A percentile compares a stretch with the other conserved stretches of the same genome.
Conservation (phyloP, 2,113 vertebrate genomes). For the Melospiza georgiana region DNA sequence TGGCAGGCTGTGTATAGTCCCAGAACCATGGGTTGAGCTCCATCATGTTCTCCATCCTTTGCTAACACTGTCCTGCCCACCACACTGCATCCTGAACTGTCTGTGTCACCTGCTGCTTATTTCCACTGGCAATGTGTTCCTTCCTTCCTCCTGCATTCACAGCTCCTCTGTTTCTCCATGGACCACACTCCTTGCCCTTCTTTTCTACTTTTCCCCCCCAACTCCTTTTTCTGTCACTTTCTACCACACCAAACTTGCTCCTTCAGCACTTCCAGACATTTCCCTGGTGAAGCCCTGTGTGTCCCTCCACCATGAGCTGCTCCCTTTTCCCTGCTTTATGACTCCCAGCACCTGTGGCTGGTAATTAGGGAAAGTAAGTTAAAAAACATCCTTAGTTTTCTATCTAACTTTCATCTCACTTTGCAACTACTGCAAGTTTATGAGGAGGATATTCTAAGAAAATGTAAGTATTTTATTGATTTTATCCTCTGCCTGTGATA, state of each 20-base stretch:
- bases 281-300: neutral
- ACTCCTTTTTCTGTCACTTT: neutral
- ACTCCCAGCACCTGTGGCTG: neutral
- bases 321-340: neutral
- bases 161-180: neutral
- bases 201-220: rapidly evolving
- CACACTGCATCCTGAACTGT: neutral
- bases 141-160: neutral
- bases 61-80: neutral
- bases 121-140: neutral
- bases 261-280: neutral
- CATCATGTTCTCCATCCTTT: neutral
- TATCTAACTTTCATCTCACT: neutral
- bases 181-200: neutral
- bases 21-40: neutral
- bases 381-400: neutral
- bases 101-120: neutral
- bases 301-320: neutral
- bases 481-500: neutral
- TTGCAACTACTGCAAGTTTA: neutral
- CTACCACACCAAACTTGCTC: neutral
- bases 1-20: neutral
- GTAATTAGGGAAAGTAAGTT: neutral
- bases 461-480: neutral
- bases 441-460: neutral